phyloP scores from a whole-genome alignment of 2,797 vertebrate species.

The Myioborus melanocephalus region DNA sequence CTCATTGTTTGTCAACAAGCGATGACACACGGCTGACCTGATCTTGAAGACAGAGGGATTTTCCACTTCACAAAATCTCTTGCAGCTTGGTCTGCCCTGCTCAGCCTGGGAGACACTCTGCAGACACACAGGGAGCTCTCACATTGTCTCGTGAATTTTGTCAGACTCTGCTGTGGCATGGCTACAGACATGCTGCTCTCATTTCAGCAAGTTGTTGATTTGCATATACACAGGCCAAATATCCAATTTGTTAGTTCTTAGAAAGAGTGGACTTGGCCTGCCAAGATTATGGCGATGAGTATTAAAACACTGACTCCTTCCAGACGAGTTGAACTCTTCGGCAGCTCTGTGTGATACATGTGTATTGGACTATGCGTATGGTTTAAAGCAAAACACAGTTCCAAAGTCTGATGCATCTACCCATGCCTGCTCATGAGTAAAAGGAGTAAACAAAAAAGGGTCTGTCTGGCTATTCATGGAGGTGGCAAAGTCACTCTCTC shows the following conservation, averaged over 20 bases:
- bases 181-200: background rate
- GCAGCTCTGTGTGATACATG: background rate
- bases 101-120: background rate
- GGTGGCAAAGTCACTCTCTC: background rate
- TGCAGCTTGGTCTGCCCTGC: background rate
- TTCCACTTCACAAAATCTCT: background rate
- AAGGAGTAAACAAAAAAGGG: background rate
- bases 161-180: background rate
- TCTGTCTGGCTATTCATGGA: background rate
- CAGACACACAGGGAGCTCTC: accelerated
- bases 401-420: background rate
- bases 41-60: background rate
- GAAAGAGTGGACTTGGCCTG: background rate
- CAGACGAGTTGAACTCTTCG: background rate
- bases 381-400: background rate
- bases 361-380: background rate
- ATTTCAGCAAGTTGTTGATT: background rate
- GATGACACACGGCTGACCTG: background rate
- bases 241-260: background rate
- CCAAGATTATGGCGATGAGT: background rate
- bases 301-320: background rate
- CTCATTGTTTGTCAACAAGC: background rate
- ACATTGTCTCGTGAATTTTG: accelerated
- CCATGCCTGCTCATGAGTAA: background rate
- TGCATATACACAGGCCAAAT: background rate